These are phyloP conservation scores for Endotricha flammealis DNA, from an alignment of 2,888 invertebrate genomes.

Conservation along the genomic window DNA sequence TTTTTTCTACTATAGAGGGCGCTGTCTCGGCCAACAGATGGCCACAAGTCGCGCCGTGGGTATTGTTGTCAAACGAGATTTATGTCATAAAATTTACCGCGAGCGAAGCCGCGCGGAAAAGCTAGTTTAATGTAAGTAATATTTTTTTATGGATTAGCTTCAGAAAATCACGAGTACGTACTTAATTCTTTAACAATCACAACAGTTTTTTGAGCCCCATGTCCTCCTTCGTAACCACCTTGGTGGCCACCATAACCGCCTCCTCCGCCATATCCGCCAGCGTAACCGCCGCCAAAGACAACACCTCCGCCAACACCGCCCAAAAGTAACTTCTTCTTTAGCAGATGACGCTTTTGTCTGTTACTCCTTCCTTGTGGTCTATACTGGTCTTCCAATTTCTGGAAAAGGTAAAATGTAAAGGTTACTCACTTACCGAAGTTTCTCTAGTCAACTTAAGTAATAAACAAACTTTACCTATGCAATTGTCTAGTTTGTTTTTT, in stretches of 20 bases:
- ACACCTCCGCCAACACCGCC: conserved; percentile 30
- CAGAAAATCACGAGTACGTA: conserved; percentile 7
- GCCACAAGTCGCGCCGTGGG: too few species aligned
- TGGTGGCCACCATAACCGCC: conserved; percentile 30
- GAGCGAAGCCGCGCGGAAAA: too few species aligned
- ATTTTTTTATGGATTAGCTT: too few species aligned
- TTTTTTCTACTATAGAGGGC: too few species aligned
- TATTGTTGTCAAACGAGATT: too few species aligned
- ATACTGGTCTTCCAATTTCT: conserved; percentile 68
- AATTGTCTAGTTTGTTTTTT: too few species aligned
- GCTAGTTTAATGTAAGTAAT: too few species aligned
- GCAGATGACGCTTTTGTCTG: conserved; percentile 50
- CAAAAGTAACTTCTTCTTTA: conserved; percentile 32
- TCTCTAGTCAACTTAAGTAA: too few species aligned
- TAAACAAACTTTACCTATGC: too few species aligned
- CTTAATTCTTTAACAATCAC: conserved; percentile 12
- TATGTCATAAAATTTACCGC: too few species aligned
- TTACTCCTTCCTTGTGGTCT: conserved; percentile 27
- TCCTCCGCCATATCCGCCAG: conserved; percentile 34
- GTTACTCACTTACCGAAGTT: too few species aligned
- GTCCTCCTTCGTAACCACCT: conserved; percentile 26
- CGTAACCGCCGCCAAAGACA: conserved; percentile 26
- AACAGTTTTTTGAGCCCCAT: conserved; percentile 18
- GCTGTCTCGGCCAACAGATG: too few species aligned
- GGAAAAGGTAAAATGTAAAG: conserved; percentile 17